These are phyloP conservation scores for Orgyia antiqua DNA, from an alignment of 2,888 invertebrate species.

Conservation along the genomic window DNA sequence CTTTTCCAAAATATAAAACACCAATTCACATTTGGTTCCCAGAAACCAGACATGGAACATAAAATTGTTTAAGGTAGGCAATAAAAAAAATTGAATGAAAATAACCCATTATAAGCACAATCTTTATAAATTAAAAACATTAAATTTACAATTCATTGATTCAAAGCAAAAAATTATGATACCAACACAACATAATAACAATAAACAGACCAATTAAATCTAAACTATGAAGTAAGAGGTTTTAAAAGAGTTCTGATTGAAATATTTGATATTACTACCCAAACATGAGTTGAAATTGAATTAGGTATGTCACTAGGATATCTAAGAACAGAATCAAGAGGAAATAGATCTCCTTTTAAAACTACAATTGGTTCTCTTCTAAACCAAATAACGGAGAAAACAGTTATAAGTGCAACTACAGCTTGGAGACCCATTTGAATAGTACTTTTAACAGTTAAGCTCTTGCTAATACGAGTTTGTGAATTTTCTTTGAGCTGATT, in stretches of 20 bases:
- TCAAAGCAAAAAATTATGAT: no score
- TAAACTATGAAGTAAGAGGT: conserved; percentile 49
- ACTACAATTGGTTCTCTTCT: conserved; percentile 62
- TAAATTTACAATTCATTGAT: no score
- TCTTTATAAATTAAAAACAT: no score
- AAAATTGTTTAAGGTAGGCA: no score
- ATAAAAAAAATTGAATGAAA: no score
- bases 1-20: no score
- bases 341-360: conserved; percentile 57
- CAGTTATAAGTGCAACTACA: conserved; percentile 42
- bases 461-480: conserved; percentile 53
- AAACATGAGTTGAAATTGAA: conserved; percentile 64
- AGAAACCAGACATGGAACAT: no score
- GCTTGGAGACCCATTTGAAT: conserved; percentile 53
- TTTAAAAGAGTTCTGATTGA: conserved; percentile 59
- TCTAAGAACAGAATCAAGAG: conserved; percentile 52
- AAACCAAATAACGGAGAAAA: conserved; percentile 62
- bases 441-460: conserved; percentile 55
- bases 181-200: no score
- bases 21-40: no score
- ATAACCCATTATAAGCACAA: no score
- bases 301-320: conserved; percentile 65
- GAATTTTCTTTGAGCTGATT: conserved; percentile 57
- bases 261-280: conserved; percentile 66
- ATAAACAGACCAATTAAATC: no score